Base-by-base conservation (phyloP, 2,888 invertebrate species). In the Pachliopta kotzebuea region DNA sequence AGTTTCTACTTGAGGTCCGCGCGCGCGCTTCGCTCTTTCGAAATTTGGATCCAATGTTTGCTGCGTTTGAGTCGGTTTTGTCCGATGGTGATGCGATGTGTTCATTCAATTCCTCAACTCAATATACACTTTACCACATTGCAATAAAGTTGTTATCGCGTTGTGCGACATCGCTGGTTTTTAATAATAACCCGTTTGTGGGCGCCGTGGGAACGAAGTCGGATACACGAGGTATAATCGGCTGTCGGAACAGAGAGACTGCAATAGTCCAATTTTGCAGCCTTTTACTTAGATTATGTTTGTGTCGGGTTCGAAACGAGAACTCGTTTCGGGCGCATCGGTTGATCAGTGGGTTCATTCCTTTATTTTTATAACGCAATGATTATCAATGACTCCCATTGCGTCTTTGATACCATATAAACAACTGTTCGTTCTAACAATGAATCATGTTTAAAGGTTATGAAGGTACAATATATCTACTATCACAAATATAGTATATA, bases 221-320 rank as follows among this genome's bases (percentile, higher is more conserved):
- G 89, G 89, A 89, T 90, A 90, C 88, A 90, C 90, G 89, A 86
- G 80, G 86, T 87, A 87, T 90, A 90, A 90, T 89, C 87, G 88
- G 80, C 87, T 81, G 86, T 86, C 87, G 86, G 89, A 87, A 86
- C 88, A 83, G 79, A 81, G 84, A 81, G 84, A 82, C 86, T 87
- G 90, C 90, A 89, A 90, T 90, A 90, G 90, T 90, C 90, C 88
- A 90, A 91, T 91, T 91, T 89, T 86, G 90, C 87, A 87, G 88
- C 84, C 89, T 90, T 89, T 91, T 90, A 90, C 90, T 89, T 88
- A 89, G 88, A 85, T 87, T 81, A 82, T 83, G 78, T 80, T 82
- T 78, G 65, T 57, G 61, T 57, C 67, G 75, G 45, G 76, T 78
- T 80, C 76, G 76, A 79, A 84, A 85, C 78, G 77, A 71, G 72